Base-by-base conservation (phyloP, 2,113 vertebrate species). In the Menura novaehollandiae region DNA sequence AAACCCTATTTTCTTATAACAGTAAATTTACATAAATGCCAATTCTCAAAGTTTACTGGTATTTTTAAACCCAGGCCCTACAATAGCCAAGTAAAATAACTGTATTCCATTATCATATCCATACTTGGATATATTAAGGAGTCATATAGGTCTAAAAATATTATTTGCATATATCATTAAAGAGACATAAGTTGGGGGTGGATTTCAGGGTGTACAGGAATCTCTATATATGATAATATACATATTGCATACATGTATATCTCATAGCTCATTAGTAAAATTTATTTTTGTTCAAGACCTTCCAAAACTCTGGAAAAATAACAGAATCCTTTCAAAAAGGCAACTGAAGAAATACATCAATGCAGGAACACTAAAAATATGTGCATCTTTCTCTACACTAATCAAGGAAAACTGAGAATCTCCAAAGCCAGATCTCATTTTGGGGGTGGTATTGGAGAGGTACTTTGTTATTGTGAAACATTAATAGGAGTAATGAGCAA, bases 181-280 rank as follows among this genome's bases (percentile, higher is more conserved):
- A 79, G 16, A 89, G 13, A 22, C 10, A 13, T 9, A 3, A 1
- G 7, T n/a, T n/a, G 8, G 12, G 16, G 1, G 3, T 49, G 9
- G 24, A 35, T 68, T 66, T 66, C 39, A 33, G 15, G 9, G 35
- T 53, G 13, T 14, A 76, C 1, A 72, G n/a, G 23, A 86, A 68
- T 41, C 15, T 52, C 13, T 43, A 11, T 14, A 47, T 19, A 43
- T 24, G 13, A 85, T 35, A 79, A 71, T 20, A 60, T 43, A 37
- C 43, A 28, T 23, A 76, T 39, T 44, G 39, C 7, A 67, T 7
- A 22, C 14, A 59, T 35, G 3, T n/a, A 1, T 55, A 27, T 35
- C 43, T 33, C 47, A 41, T 26, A 35, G 22, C 24, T 62, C 15
- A 63, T 39, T 39, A 56, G 30, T 11, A 71, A 56, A 44, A 44